phyloP scores from a whole-genome alignment of 2,797 vertebrate genomes.

The Sciurus carolinensis region DNA sequence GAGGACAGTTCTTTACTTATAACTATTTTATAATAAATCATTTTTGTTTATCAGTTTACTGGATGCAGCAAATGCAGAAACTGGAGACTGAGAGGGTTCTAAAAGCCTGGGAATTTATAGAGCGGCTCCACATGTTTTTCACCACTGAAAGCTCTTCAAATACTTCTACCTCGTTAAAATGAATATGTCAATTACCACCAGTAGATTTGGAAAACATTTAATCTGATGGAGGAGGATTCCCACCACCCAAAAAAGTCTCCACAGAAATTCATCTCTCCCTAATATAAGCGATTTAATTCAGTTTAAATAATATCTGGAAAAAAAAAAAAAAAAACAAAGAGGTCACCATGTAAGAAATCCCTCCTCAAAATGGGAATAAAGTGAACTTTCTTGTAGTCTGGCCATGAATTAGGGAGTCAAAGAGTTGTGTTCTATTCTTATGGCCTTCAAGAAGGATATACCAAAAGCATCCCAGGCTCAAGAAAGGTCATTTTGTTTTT shows the following conservation, averaged over 20 bases:
- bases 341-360: not conserved
- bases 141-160: constrained; percentile 77
- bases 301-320: constrained; percentile 17
- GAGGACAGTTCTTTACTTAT: constrained; percentile 89
- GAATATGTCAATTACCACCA: constrained; percentile 80
- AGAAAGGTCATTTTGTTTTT: constrained; percentile 18
- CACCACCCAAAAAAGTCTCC: not conserved
- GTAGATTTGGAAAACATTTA: constrained; percentile 76
- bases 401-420: not conserved
- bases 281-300: constrained; percentile 26
- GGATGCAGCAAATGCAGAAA: constrained; percentile 81
- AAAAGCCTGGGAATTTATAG: constrained; percentile 84
- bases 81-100: constrained; percentile 80
- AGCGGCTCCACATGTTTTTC: constrained; percentile 80
- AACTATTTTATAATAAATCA: constrained; percentile 88
- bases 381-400: constrained; percentile 38
- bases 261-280: constrained; percentile 53
- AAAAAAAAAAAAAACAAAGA: constrained; percentile 56
- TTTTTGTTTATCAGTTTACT: constrained; percentile 86
- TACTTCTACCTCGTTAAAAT: constrained; percentile 80
- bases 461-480: not conserved
- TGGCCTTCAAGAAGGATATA: not conserved
- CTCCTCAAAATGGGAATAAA: not conserved
- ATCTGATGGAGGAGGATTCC: constrained; percentile 65
- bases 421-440: not conserved